Evolutionary conservation across 2,113 vertebrate genomes (phyloP).

Genomic region (Guaruba guarouba): DNA sequence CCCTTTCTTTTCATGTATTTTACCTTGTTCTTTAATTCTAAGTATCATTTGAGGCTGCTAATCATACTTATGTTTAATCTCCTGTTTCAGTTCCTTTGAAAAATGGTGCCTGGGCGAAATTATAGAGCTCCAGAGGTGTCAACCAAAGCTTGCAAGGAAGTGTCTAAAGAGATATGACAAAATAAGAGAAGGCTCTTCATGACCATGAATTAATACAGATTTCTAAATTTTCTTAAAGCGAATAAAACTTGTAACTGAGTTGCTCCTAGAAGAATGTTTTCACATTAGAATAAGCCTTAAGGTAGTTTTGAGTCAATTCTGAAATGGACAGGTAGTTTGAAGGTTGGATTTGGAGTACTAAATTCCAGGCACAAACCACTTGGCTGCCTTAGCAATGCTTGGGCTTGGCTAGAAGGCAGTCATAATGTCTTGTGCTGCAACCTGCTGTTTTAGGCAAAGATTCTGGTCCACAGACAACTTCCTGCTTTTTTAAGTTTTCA

Average conservation of each 20-base stretch:
- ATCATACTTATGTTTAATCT: not conserved
- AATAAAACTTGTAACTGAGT: not conserved
- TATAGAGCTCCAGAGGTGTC: not conserved
- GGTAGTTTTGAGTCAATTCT: not conserved
- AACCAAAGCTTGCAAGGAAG: not conserved
- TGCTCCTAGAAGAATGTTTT: not conserved
- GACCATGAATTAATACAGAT: not conserved
- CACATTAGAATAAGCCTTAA: not conserved
- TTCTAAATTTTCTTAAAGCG: too few relatives aligned
- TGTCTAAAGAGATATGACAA: not conserved
- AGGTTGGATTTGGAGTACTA: not conserved
- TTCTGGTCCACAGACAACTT: too few relatives aligned
- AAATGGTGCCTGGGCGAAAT: not conserved
- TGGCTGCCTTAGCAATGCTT: not conserved
- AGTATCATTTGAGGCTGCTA: not conserved
- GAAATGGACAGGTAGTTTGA: not conserved
- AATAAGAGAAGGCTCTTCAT: not conserved
- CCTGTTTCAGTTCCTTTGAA: slow-evolving; percentile 29
- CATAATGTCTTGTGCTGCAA: not conserved
- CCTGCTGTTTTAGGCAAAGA: not conserved
- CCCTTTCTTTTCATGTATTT: not conserved
- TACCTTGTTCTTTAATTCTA: not conserved
- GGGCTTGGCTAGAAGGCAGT: not conserved
- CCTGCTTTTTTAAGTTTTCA: not conserved
- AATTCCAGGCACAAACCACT: not conserved